Evolutionary conservation across 2,113 vertebrate genomes (phyloP).

Genomic region (Micromys minutus): DNA sequence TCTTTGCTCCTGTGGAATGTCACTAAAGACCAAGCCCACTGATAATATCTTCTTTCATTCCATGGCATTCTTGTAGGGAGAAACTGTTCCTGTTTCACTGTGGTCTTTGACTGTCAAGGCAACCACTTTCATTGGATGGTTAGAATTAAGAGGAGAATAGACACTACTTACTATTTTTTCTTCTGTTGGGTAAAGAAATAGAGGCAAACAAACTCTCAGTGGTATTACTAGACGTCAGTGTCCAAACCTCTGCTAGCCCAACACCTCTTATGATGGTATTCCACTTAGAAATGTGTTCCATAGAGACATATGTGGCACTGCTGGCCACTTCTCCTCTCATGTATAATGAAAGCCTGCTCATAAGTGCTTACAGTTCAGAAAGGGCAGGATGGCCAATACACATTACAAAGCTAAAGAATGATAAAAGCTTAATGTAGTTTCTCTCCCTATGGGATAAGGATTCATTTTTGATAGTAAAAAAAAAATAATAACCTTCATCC

Average conservation of each 20-base stretch:
- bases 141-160: neutral
- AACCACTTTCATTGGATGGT: neutral
- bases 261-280: neutral
- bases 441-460: slow-evolving; percentile 45
- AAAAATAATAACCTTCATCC: neutral
- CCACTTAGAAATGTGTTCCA: neutral
- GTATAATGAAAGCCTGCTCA: neutral
- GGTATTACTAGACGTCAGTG: neutral
- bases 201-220: neutral
- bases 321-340: neutral
- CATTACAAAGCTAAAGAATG: slow-evolving; percentile 58
- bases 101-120: neutral
- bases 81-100: neutral
- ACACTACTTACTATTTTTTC: neutral
- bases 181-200: neutral
- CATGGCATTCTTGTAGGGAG: neutral
- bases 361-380: slow-evolving; percentile 37
- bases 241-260: neutral
- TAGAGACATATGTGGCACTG: neutral
- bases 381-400: slow-evolving; percentile 44
- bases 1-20: neutral
- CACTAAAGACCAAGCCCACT: neutral
- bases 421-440: slow-evolving; percentile 59
- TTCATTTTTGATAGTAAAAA: slow-evolving; percentile 69
- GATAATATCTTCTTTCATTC: neutral